Evolutionary conservation across 2,888 invertebrate genomes (phyloP).

Genomic region (Apodemia hepburni): DNA sequence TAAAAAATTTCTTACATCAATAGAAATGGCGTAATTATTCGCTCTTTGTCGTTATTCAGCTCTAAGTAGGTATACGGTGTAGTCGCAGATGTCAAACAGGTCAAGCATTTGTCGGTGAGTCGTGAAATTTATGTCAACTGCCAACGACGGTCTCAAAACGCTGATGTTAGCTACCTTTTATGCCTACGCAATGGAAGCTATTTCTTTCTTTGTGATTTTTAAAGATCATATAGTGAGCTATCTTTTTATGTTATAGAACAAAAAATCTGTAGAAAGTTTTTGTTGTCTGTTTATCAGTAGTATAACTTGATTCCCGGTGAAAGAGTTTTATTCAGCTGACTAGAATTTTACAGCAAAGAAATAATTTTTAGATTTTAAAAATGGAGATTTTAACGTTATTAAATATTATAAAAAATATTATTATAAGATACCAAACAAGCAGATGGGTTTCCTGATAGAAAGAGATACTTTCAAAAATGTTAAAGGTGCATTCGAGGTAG

Average conservation of each 20-base stretch:
- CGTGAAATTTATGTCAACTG: conserved; percentile 20
- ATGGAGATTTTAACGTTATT: too few relatives aligned
- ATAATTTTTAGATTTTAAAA: too few relatives aligned
- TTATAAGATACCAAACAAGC: too few relatives aligned
- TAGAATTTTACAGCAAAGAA: too few relatives aligned
- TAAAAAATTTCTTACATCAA: conserved; percentile 4
- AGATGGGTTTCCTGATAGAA: too few relatives aligned
- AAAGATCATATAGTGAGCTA: not conserved
- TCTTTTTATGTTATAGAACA: not conserved
- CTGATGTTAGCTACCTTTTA: conserved; percentile 11
- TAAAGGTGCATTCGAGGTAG: too few relatives aligned
- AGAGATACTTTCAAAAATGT: too few relatives aligned
- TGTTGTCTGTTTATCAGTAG: too few relatives aligned
- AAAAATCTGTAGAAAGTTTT: too few relatives aligned
- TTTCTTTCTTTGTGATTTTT: not conserved
- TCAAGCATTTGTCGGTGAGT: conserved; percentile 19
- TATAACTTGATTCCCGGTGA: too few relatives aligned
- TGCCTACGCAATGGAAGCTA: not conserved
- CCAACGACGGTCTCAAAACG: conserved; percentile 18
- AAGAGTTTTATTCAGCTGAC: too few relatives aligned
- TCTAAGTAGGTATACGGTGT: conserved; percentile 6
- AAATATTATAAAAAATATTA: too few relatives aligned
- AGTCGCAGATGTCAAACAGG: conserved; percentile 16
- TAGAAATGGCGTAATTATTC: conserved; percentile 19
- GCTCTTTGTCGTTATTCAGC: conserved; percentile 3